Percentiles rank a stretch among this genome's conserved stretches.
phyloP scores from a whole-genome alignment of 2,888 invertebrate genomes.

The Drosophila mettleri region DNA sequence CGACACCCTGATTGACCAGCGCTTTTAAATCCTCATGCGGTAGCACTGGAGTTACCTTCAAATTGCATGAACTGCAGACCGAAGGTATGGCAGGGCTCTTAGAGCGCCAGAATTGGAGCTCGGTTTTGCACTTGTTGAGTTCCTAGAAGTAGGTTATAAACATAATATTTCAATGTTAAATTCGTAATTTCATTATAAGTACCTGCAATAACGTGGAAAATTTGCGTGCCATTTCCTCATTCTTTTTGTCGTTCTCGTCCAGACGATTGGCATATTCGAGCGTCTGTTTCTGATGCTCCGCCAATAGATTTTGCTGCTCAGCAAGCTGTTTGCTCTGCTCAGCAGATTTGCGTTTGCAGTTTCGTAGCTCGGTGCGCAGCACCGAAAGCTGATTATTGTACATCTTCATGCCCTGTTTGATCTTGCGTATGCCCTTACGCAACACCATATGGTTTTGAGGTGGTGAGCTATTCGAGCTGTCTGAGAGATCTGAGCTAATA shows the following conservation, averaged over 20 bases:
- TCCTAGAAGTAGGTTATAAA: conserved; percentile 87
- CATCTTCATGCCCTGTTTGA: conserved; percentile 95
- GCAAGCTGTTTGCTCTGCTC: conserved; percentile 94
- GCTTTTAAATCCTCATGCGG: conserved; percentile 88
- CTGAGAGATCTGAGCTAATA: conserved; percentile 82
- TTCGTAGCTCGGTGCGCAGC: conserved; percentile 91
- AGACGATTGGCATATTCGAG: conserved; percentile 93
- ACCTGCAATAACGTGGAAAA: conserved; percentile 94
- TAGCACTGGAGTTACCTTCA: conserved; percentile 85
- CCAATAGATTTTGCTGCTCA: conserved; percentile 90
- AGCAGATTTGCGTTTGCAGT: conserved; percentile 92
- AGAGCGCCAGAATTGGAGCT: conserved; percentile 95
- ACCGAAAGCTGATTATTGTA: conserved; percentile 93
- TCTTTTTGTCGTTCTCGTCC: conserved; percentile 95
- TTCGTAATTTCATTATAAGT: conserved; percentile 34
- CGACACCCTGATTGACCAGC: conserved; percentile 87
- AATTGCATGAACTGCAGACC: conserved; percentile 90
- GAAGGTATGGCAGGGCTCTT: conserved; percentile 92
- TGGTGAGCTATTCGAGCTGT: conserved; percentile 85
- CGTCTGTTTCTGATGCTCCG: conserved; percentile 91
- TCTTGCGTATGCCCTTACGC: conserved; percentile 93
- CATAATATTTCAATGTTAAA: background rate
- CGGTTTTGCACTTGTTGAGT: conserved; percentile 95
- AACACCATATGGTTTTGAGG: conserved; percentile 94
- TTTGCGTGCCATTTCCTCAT: conserved; percentile 94